A percentile compares a stretch with the other conserved stretches of the same genome.
Conservation (phyloP, 2,797 vertebrate genomes). For the Rousettus madagascariensis region DNA sequence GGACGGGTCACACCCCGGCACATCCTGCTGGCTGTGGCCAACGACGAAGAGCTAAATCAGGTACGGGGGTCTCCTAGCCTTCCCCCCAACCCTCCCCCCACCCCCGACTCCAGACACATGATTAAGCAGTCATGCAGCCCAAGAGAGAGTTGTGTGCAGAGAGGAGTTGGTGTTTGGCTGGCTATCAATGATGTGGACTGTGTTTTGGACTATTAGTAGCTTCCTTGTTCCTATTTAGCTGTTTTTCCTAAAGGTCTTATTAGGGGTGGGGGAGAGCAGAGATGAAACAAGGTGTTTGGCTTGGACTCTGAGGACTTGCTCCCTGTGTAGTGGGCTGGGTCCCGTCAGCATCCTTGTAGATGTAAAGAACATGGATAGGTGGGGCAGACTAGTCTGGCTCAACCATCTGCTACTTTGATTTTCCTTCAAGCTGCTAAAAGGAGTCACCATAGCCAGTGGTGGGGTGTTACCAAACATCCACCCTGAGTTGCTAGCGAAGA, state of each 20-base stretch:
- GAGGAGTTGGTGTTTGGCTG: background rate
- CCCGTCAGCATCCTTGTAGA: background rate
- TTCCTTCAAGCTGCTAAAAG: constrained; percentile 92
- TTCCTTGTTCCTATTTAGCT: background rate
- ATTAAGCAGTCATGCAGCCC: background rate
- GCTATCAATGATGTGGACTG: background rate
- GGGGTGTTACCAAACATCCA: constrained; percentile 99
- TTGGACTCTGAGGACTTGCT: background rate
- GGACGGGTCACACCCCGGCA: constrained; percentile 96
- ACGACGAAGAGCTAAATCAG: constrained; percentile 98
- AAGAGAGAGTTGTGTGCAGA: background rate
- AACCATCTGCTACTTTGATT: constrained; percentile 40
- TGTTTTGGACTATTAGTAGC: background rate
- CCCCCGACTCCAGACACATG: background rate
- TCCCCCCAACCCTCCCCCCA: background rate
- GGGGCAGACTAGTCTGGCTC: background rate
- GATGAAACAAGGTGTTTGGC: background rate
- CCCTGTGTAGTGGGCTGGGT: background rate
- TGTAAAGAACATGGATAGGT: background rate
- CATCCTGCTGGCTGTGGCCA: constrained; percentile 95
- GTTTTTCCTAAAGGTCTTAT: background rate
- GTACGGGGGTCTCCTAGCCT: constrained; percentile 79
- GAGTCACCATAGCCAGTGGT: constrained; percentile 97
- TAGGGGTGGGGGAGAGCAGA: background rate
- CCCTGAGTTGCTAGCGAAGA: constrained; percentile 96